These are phyloP conservation scores for Climacteris rufus DNA, from an alignment of 2,113 vertebrate species.

Conservation along the genomic window DNA sequence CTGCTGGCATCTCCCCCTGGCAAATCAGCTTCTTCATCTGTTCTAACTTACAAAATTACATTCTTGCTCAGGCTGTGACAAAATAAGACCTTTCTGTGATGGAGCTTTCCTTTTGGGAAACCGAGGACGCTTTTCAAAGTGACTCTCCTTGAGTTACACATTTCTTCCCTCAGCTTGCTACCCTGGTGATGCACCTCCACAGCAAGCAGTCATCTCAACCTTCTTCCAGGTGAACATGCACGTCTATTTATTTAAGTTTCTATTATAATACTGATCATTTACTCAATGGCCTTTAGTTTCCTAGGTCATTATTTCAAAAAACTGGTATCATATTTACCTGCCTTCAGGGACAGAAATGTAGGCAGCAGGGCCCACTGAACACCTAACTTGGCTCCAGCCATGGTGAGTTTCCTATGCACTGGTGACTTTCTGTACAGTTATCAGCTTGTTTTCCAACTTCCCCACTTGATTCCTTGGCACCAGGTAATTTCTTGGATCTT, in stretches of 20 bases:
- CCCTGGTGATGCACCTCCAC: fast-evolving
- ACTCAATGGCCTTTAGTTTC: background rate
- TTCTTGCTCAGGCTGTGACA: background rate
- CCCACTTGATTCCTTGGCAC: background rate
- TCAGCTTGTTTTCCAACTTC: background rate
- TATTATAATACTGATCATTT: background rate
- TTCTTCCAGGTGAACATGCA: background rate
- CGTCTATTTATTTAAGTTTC: background rate
- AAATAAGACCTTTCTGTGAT: background rate
- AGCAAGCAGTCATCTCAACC: background rate
- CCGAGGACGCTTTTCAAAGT: background rate
- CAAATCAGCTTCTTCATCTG: background rate
- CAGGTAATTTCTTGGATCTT: background rate
- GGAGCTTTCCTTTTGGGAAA: background rate
- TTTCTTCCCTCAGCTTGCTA: background rate
- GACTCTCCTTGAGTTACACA: background rate
- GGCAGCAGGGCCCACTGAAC: background rate
- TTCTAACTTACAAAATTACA: background rate
- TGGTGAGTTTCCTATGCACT: background rate
- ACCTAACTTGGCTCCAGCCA: background rate
- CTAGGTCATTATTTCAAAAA: background rate
- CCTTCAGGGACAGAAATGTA: background rate
- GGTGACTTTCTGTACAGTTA: background rate
- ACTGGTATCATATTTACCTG: background rate
- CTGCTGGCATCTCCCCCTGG: background rate